Evolutionary conservation across 2,888 invertebrate genomes (phyloP).

Genomic region (Biston stratarius): DNA sequence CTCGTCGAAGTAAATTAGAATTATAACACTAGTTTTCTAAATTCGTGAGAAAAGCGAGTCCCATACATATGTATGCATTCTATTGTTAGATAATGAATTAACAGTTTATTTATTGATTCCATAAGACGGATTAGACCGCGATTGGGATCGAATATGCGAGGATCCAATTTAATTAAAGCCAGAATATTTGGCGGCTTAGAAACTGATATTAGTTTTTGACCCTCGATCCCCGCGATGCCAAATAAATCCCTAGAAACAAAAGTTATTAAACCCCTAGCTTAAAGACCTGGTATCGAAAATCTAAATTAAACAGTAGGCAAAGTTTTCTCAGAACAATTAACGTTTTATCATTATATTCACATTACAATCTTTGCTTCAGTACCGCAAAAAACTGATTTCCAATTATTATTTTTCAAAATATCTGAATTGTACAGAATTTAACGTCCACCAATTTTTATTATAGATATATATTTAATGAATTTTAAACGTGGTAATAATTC

Average conservation of each 20-base stretch:
- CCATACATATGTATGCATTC: background rate
- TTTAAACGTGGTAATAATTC: too few species aligned
- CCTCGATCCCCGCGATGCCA: conserved; percentile 2
- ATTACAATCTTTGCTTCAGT: too few species aligned
- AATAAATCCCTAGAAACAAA: conserved; percentile 13
- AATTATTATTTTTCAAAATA: too few species aligned
- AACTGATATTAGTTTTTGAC: conserved; percentile 29
- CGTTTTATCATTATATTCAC: too few species aligned
- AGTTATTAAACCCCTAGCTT: conserved; percentile 13
- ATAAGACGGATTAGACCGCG: conserved; percentile 4
- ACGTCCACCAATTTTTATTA: too few species aligned
- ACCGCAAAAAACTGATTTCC: too few species aligned
- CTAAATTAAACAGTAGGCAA: background rate
- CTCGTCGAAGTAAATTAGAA: too few species aligned
- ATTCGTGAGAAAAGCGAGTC: too few species aligned
- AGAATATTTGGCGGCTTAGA: conserved; percentile 10
- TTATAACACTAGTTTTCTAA: too few species aligned
- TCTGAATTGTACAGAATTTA: too few species aligned
- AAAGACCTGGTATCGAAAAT: conserved; percentile 6
- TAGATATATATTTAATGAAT: too few species aligned
- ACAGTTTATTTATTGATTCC: conserved; percentile 4
- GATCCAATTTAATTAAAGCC: conserved; percentile 19
- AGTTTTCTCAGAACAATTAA: too few species aligned
- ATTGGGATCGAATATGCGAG: conserved; percentile 12
- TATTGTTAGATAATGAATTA: background rate